Conservation (phyloP, 2,797 vertebrate species). For the Thalassophryne amazonica region DNA sequence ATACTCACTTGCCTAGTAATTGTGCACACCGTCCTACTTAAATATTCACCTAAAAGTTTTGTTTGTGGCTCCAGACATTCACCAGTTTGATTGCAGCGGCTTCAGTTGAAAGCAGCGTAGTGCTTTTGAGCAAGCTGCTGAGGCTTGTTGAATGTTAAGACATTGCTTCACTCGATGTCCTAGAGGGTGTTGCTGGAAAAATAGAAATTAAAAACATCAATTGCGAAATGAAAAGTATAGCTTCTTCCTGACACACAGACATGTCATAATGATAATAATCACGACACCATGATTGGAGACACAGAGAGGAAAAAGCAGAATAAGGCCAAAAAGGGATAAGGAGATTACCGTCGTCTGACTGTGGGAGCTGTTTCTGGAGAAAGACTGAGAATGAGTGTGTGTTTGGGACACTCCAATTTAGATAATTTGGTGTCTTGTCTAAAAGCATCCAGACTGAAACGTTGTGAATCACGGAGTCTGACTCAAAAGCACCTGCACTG, state of each 20-base stretch:
- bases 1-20: too few relatives aligned
- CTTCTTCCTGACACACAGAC: slow-evolving; percentile 49
- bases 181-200: slow-evolving; percentile 36
- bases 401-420: slow-evolving; percentile 40
- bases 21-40: too few relatives aligned
- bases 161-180: too few relatives aligned
- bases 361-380: slow-evolving; percentile 22
- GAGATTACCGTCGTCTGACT: slow-evolving; percentile 54
- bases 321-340: slow-evolving; percentile 55
- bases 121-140: too few relatives aligned
- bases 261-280: slow-evolving; percentile 59
- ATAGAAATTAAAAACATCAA: slow-evolving; percentile 38
- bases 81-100: too few relatives aligned
- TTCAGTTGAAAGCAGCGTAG: too few relatives aligned
- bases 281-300: slow-evolving; percentile 33
- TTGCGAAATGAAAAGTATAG: slow-evolving; percentile 54
- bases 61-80: too few relatives aligned
- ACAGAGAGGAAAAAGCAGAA: slow-evolving; percentile 50
- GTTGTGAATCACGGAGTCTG: slow-evolving; percentile 48
- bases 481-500: slow-evolving; percentile 40
- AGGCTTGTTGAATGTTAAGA: too few relatives aligned
- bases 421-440: slow-evolving; percentile 60
- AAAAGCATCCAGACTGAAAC: slow-evolving; percentile 56
- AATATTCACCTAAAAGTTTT: too few relatives aligned
- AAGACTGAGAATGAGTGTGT: not conserved